Conservation (phyloP, 2,113 vertebrate species). For the Gymnarchus niloticus region DNA sequence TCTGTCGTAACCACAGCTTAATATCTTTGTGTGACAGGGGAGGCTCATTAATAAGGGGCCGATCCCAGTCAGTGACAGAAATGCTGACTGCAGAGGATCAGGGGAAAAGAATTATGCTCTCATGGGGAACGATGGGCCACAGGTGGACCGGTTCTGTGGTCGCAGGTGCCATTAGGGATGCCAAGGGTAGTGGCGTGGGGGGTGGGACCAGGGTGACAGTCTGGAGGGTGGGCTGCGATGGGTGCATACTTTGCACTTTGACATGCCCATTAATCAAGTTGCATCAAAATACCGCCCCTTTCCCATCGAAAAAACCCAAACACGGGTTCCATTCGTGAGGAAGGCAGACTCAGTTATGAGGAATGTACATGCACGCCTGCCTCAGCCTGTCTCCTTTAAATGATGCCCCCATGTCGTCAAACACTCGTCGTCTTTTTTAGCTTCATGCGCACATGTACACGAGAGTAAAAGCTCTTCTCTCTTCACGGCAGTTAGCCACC, state of each 20-base stretch:
- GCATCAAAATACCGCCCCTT: constrained; percentile 39
- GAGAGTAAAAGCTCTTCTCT: no score
- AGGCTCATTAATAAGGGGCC: constrained; percentile 74
- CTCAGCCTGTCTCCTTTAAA: constrained; percentile 51
- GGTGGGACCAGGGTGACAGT: constrained; percentile 37
- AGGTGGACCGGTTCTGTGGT: constrained; percentile 52
- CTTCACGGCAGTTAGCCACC: no score
- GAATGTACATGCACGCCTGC: constrained; percentile 62
- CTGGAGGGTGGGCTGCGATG: constrained; percentile 24
- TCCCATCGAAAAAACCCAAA: constrained; percentile 59
- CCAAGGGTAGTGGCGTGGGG: constrained; percentile 43
- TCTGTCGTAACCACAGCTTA: constrained; percentile 66
- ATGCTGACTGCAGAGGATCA: constrained; percentile 75
- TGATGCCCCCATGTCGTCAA: background rate
- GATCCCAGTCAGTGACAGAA: constrained; percentile 70
- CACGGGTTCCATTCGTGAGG: constrained; percentile 48
- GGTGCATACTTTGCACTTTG: constrained; percentile 47
- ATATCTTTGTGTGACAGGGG: constrained; percentile 74
- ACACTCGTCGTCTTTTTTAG: background rate
- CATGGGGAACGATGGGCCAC: constrained; percentile 56
- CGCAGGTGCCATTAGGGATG: constrained; percentile 70
- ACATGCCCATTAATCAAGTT: constrained; percentile 72
- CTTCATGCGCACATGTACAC: no score
- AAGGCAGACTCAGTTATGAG: constrained; percentile 55
- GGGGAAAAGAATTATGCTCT: constrained; percentile 63